These are phyloP conservation scores for Barbus barbus DNA, from an alignment of 2,113 vertebrate species.

Conservation along the genomic window DNA sequence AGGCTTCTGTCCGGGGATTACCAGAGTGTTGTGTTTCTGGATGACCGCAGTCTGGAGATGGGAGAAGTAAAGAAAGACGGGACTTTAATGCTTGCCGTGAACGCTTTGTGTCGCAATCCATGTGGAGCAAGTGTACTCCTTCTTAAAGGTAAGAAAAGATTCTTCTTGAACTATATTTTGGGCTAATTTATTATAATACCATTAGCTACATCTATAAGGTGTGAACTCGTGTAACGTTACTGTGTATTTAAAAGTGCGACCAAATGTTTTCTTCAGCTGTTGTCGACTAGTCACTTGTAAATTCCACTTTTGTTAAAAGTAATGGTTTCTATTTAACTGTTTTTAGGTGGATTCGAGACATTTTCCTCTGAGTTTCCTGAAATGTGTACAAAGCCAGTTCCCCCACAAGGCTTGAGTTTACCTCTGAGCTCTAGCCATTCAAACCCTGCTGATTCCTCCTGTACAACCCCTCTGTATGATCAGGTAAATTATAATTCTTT, in stretches of 20 bases:
- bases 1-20: conserved; percentile 84
- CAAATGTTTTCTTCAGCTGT: conserved; percentile 46
- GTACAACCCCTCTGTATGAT: conserved; percentile 90
- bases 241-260: background rate
- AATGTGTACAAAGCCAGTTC: conserved; percentile 86
- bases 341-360: conserved; percentile 86
- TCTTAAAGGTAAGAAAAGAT: conserved; percentile 83
- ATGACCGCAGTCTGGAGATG: conserved; percentile 88
- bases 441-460: conserved; percentile 83
- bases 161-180: background rate
- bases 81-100: conserved; percentile 87
- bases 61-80: conserved; percentile 88
- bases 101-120: conserved; percentile 83
- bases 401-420: conserved; percentile 87
- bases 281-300: conserved; percentile 30
- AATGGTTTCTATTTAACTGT: conserved; percentile 25
- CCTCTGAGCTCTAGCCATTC: conserved; percentile 85
- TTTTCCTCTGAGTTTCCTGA: conserved; percentile 88
- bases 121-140: conserved; percentile 82
- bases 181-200: background rate
- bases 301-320: conserved; percentile 23
- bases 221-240: background rate
- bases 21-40: conserved; percentile 88
- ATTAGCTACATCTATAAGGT: background rate
- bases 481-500: conserved; percentile 79